A percentile compares a stretch with the other conserved stretches of the same genome.
Conservation (phyloP, 2,888 invertebrate genomes). For the Lampropteryx suffumata region DNA sequence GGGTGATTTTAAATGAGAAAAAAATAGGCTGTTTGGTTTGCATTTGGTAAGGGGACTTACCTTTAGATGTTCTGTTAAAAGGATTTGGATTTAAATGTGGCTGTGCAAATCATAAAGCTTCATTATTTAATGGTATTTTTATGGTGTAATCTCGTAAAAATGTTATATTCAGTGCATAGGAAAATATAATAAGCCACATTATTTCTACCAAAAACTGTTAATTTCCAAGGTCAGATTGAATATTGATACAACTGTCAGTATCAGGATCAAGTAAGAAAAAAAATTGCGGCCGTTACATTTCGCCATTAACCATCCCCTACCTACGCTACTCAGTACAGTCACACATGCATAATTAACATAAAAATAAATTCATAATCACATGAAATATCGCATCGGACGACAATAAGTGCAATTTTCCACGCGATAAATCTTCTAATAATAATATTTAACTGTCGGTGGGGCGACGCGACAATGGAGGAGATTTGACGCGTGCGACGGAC, state of each 20-base stretch:
- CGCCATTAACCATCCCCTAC: constrained; percentile 46
- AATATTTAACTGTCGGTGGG: constrained; percentile 67
- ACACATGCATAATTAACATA: constrained; percentile 70
- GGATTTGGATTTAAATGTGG: constrained; percentile 9
- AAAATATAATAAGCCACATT: too few relatives aligned
- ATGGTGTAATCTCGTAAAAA: too few relatives aligned
- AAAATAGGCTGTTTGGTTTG: constrained; percentile 31
- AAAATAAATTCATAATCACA: constrained; percentile 78
- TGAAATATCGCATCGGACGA: constrained; percentile 70
- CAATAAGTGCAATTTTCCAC: constrained; percentile 81
- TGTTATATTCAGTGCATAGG: too few relatives aligned
- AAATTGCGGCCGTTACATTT: constrained; percentile 47
- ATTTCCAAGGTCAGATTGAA: too few relatives aligned
- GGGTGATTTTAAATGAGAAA: constrained; percentile 32
- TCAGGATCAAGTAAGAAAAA: constrained; percentile 17
- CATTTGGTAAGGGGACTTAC: constrained; percentile 29
- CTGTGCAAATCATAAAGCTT: not conserved
- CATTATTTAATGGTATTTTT: too few relatives aligned
- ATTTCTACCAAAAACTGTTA: too few relatives aligned
- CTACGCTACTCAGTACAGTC: constrained; percentile 42
- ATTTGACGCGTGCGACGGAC: constrained; percentile 64
- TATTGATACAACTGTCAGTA: too few relatives aligned
- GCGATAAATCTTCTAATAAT: constrained; percentile 81
- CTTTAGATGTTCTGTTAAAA: constrained; percentile 15
- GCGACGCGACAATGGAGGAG: constrained; percentile 48